Conservation (phyloP, 2,888 invertebrate genomes). For the Spilosoma lubricipeda region DNA sequence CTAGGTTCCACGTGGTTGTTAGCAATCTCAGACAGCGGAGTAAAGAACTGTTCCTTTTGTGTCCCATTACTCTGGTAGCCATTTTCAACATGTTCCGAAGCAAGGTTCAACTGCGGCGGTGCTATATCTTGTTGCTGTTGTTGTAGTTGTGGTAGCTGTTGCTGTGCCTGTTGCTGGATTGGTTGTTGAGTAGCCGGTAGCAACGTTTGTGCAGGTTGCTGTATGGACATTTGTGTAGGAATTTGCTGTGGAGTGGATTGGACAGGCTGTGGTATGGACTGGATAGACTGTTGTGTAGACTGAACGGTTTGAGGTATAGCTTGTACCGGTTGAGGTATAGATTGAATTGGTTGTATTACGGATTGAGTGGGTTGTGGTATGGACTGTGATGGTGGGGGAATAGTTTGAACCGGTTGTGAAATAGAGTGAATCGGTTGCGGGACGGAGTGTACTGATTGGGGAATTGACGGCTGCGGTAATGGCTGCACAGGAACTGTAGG, state of each 20-base stretch:
- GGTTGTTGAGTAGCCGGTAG: conserved; percentile 36
- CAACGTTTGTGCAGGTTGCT: conserved; percentile 26
- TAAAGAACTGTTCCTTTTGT: conserved; percentile 79
- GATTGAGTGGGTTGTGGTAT: conserved; percentile 54
- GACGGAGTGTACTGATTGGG: conserved; percentile 43
- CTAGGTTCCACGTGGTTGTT: conserved; percentile 68
- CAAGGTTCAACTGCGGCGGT: conserved; percentile 70
- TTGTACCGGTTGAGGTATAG: conserved; percentile 42
- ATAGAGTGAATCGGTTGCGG: conserved; percentile 40
- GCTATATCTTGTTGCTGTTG: conserved; percentile 55
- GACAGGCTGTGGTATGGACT: conserved; percentile 47
- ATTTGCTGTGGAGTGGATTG: conserved; percentile 40
- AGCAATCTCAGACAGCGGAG: conserved; percentile 80
- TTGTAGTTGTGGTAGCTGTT: conserved; percentile 21
- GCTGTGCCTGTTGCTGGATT: conserved; percentile 21
- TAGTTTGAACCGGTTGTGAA: conserved; percentile 42
- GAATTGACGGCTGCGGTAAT: conserved; percentile 44
- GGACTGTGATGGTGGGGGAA: conserved; percentile 52
- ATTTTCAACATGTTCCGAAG: conserved; percentile 65
- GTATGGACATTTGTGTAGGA: conserved; percentile 20
- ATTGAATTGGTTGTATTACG: conserved; percentile 39
- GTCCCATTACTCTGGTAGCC: conserved; percentile 64
- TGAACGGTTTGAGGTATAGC: conserved; percentile 46
- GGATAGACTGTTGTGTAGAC: conserved; percentile 44
- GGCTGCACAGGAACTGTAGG: conserved; percentile 54